Evolutionary conservation across 2,113 vertebrate genomes (phyloP).

Genomic region (Bagarius yarrelli): DNA sequence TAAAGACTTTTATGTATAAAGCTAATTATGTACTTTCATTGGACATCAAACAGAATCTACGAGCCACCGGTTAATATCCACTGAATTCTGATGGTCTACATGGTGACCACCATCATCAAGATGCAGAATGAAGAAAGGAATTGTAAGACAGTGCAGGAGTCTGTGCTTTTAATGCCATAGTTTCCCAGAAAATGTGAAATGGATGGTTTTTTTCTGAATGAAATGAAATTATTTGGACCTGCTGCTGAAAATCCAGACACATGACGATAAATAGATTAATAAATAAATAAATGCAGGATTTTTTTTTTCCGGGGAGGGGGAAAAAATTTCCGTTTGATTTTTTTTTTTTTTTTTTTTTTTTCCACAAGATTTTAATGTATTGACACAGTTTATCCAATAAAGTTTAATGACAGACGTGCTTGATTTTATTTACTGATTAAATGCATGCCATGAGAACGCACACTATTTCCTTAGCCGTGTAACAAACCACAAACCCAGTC

Average conservation of each 20-base stretch:
- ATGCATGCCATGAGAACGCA: not conserved
- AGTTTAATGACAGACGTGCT: not conserved
- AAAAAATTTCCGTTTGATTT: not conserved
- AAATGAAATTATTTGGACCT: not conserved
- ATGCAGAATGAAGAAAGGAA: not conserved
- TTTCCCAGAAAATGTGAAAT: not conserved
- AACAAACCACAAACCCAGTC: not conserved
- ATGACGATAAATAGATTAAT: not conserved
- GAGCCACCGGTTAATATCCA: not conserved
- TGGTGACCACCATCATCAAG: not conserved
- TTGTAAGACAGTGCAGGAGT: not conserved
- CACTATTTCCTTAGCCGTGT: not conserved
- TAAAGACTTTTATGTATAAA: not conserved
- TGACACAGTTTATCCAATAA: conserved; percentile 16
- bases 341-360: not conserved
- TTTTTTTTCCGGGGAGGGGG: not conserved
- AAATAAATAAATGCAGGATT: conserved; percentile 6
- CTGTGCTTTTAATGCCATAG: not conserved
- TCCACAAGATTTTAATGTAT: conserved; percentile 2
- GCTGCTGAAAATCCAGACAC: not conserved
- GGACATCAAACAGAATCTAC: not conserved
- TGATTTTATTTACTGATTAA: not conserved
- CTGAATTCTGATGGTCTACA: not conserved
- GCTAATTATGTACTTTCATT: not conserved
- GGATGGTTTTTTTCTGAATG: not conserved